Base-by-base conservation (phyloP, 2,888 invertebrate species). In the Noctua fimbriata region DNA sequence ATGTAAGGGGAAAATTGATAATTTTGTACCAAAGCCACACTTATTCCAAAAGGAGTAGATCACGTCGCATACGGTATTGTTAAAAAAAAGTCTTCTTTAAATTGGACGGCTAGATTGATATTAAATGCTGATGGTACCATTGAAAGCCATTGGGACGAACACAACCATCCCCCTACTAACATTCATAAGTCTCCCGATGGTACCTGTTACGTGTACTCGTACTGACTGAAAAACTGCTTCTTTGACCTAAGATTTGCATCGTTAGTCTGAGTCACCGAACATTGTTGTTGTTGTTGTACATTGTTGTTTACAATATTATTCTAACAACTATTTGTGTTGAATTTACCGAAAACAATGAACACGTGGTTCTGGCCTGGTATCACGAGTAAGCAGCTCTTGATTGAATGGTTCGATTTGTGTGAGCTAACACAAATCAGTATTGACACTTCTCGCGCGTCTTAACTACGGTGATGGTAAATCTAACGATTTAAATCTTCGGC, bases 91-190 rank as follows among this genome's bases (percentile, higher is more conserved):
- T 12, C 21, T 6, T 58, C 80, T 9, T 28, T 67, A 32, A 21
- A 41, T 16, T 79, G 79, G 21, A 58, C 2, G 6, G 79, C 73
- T 6, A 79, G 58, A n/a, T n/a, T 79, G 41, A 72, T 47, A 21
- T 41, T 79, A 4, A 58, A 16, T 36, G 16, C 41, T 3, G 73
- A 79, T 14, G 80, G 80, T n/a, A 49, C 58, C 7, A 44, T 79
- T 44, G 66, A 32, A 44, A 32, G 41, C 14, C 41, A 80, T 49
- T 28, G 18, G 16, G 16, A 80, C 3, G 36, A 47, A n/a, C 79
- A 79, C 58, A 79, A 79, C 16, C 79, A 79, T 66, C 65, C 24
- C 21, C 66, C 72, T 6, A 72, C 79, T 4, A 58, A 18, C 24
- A 58, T 79, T 21, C 72, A 41, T 36, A 79, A 21, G 41, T 3